Percentiles rank a stretch among this genome's conserved stretches.
Conservation (phyloP, 2,113 vertebrate species). For the Megaceryle torquata region DNA sequence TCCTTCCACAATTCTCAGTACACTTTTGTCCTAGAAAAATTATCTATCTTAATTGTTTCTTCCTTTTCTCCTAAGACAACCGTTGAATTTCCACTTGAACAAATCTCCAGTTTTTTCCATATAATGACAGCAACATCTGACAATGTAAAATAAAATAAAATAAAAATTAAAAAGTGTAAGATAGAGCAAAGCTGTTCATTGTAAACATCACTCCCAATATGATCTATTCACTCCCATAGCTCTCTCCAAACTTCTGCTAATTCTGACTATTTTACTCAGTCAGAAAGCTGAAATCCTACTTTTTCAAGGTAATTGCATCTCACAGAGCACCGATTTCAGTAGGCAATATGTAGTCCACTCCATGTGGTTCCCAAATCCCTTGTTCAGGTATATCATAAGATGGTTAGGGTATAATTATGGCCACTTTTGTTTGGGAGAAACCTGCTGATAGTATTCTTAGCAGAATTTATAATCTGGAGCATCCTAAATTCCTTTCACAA, state of each 20-base stretch:
- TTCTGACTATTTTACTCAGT: neutral
- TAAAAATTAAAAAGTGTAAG: neutral
- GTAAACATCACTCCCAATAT: neutral
- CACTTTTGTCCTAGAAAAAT: neutral
- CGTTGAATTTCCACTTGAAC: neutral
- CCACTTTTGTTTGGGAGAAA: neutral
- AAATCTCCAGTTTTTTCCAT: neutral
- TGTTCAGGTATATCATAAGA: neutral
- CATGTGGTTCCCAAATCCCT: neutral
- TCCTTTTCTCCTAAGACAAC: neutral
- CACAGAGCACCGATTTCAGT: neutral
- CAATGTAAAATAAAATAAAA: neutral
- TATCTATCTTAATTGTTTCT: neutral
- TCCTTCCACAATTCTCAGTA: neutral
- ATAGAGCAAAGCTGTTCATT: neutral
- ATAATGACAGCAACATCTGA: neutral
- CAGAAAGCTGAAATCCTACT: neutral
- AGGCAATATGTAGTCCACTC: neutral
- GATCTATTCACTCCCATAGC: accelerated
- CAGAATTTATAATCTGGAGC: neutral
- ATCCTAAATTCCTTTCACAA: neutral
- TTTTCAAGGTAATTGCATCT: neutral
- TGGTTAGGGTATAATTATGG: neutral
- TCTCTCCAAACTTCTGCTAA: accelerated
- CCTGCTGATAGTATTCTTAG: neutral